Evolutionary conservation across 2,888 invertebrate genomes (phyloP).

Genomic region (Hirtodrosophila histrioides): DNA sequence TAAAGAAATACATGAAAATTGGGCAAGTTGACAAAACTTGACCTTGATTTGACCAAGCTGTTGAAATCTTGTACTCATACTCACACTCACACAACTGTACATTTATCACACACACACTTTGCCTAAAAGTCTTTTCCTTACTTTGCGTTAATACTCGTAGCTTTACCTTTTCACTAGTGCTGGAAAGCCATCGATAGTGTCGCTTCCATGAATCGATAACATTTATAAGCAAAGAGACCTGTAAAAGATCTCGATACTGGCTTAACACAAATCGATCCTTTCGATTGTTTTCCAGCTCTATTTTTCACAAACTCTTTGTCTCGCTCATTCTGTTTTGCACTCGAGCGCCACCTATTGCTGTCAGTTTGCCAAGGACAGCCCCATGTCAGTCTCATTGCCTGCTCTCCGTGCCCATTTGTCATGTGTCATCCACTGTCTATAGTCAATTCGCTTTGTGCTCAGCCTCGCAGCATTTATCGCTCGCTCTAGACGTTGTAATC

Average conservation of each 20-base stretch:
- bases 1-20: not conserved
- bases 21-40: constrained; percentile 42
- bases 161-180: constrained; percentile 19
- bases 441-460: constrained; percentile 51
- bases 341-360: constrained; percentile 60
- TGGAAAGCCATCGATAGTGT: no score
- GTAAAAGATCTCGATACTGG: no score
- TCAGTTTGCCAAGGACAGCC: constrained; percentile 29
- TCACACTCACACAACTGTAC: constrained; percentile 17
- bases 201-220: no score
- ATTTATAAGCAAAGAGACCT: no score
- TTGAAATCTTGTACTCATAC: constrained; percentile 47
- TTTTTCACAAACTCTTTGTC: constrained; percentile 7
- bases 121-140: constrained; percentile 36
- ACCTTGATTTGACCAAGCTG: constrained; percentile 53
- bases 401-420: constrained; percentile 37
- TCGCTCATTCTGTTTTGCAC: constrained; percentile 29
- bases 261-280: no score
- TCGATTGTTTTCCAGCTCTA: no score
- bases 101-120: constrained; percentile 6
- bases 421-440: constrained; percentile 31
- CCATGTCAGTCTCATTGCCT: constrained; percentile 37
- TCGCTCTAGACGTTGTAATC: constrained; percentile 51
- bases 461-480: constrained; percentile 49
- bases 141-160: constrained; percentile 45